Conservation (phyloP, 2,888 invertebrate species). For the Agriopis leucophaearia region DNA sequence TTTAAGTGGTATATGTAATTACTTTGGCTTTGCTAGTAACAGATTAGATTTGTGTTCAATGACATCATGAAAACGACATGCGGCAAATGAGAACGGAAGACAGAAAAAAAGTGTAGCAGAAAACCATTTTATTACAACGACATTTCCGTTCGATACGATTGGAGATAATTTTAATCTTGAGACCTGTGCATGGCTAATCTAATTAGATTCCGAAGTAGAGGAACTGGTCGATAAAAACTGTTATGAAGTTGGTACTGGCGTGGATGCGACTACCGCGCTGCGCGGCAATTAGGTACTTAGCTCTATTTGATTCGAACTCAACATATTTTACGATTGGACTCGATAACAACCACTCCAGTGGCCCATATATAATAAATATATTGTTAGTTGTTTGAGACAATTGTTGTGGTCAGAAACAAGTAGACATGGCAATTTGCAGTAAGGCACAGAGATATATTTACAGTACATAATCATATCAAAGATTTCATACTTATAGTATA, state of each 20-base stretch:
- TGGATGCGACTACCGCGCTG: slow-evolving; percentile 51
- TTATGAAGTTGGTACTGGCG: slow-evolving; percentile 59
- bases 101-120: slow-evolving; percentile 68
- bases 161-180: slow-evolving; percentile 70
- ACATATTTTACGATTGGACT: slow-evolving; percentile 55
- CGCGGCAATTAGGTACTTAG: slow-evolving; percentile 64
- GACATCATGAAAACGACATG: slow-evolving; percentile 63
- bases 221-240: slow-evolving; percentile 67
- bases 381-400: slow-evolving; percentile 41
- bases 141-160: slow-evolving; percentile 72
- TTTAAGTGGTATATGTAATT: slow-evolving; percentile 38
- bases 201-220: slow-evolving; percentile 69
- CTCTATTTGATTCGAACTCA: slow-evolving; percentile 56
- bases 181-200: slow-evolving; percentile 66
- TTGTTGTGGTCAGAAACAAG: slow-evolving; percentile 22
- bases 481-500: too few species aligned
- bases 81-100: slow-evolving; percentile 71
- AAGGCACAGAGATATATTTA: too few species aligned
- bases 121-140: slow-evolving; percentile 73
- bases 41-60: slow-evolving; percentile 59
- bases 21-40: slow-evolving; percentile 41
- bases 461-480: too few species aligned
- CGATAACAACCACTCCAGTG: slow-evolving; percentile 49
- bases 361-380: slow-evolving; percentile 42
- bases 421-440: too few species aligned